Evolutionary conservation across 2,797 vertebrate genomes (phyloP).

Genomic region (Xenentodon cancila): DNA sequence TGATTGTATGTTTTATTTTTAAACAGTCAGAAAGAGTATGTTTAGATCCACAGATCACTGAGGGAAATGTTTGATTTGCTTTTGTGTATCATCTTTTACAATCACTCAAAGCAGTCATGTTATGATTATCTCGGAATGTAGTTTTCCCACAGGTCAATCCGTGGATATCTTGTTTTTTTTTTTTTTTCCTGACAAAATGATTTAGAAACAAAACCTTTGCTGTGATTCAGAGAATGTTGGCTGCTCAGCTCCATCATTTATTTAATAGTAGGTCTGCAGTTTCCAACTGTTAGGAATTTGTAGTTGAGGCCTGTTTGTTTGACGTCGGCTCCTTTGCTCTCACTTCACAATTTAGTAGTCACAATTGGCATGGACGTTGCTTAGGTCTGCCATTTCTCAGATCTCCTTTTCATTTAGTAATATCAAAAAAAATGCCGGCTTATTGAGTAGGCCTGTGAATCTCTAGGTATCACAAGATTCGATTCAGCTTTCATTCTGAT

Average conservation of each 20-base stretch:
- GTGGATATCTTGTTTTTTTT: conserved; percentile 23
- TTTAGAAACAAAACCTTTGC: conserved; percentile 34
- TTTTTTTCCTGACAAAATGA: conserved; percentile 27
- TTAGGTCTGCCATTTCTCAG: conserved; percentile 25
- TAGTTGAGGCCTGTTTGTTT: conserved; percentile 57
- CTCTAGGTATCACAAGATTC: too few species aligned
- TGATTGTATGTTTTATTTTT: conserved; percentile 1
- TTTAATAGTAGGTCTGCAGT: conserved; percentile 73
- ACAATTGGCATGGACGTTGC: conserved; percentile 21
- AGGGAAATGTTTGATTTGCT: conserved; percentile 8
- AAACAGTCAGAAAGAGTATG: conserved; percentile 2
- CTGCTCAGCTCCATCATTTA: conserved; percentile 71
- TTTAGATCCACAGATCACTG: background rate
- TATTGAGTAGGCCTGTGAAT: background rate
- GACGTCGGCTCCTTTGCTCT: conserved; percentile 52
- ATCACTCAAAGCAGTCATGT: conserved; percentile 12
- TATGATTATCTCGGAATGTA: conserved; percentile 23
- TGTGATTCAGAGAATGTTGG: conserved; percentile 64
- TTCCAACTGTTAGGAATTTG: conserved; percentile 79
- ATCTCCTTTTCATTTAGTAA: conserved; percentile 20
- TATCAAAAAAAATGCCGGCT: conserved; percentile 38
- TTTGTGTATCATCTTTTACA: conserved; percentile 11
- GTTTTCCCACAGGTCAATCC: conserved; percentile 42
- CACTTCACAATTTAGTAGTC: conserved; percentile 12
- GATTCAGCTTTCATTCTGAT: too few species aligned